Evolutionary conservation across 2,113 vertebrate species (phyloP), one percentile per base, ranked within the genome.

Genomic region (Scopus umbretta): DNA sequence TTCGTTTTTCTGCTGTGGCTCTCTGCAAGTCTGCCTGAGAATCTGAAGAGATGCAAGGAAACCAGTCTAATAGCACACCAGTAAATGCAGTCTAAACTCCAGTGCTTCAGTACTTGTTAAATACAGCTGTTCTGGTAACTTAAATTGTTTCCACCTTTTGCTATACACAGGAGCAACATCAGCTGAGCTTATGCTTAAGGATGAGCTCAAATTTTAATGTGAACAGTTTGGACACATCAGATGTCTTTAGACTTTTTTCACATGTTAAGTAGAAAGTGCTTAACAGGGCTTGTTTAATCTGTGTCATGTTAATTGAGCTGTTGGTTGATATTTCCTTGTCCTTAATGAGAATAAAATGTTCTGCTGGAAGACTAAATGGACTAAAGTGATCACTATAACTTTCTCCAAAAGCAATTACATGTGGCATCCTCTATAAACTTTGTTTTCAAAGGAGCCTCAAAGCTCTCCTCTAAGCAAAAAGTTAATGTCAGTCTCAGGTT

Each of bases 1-100:
- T 99, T 47, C 99, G 99, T 58, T 99, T 99, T 97, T 99, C 99
- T 13, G 98, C 99, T 0, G 99, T 99, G 97, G 99, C 99, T 42
- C 98, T 99, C 30, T 99, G 98, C 98, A 99, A 98, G 82, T 98
- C 98, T 88, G 99, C 98, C 76, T 98, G 95, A 97, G 75, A 71
- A 32, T 85, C 85, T 21, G 15, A 98, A 81, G 36, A 80, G 55
- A 36, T 42, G 49, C 88, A 49, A 84, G 45, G 75, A 95, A 94
- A 84, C 74, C 87, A 74, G 36, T 94, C 62, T 92, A 96, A 95
- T 80, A 82, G 78, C 83, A 90, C 85, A 94, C 62, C 90, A 90
- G 61, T 95, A 95, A 80, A 68, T 62, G 94, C 97, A 96, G 95
- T 97, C 86, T 90, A 88, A 94, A 93, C 67, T 92, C 79, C 92